Evolutionary conservation across 2,888 invertebrate species (phyloP), one percentile per base, ranked within the genome.

Genomic region (Nomada ruficornis): DNA sequence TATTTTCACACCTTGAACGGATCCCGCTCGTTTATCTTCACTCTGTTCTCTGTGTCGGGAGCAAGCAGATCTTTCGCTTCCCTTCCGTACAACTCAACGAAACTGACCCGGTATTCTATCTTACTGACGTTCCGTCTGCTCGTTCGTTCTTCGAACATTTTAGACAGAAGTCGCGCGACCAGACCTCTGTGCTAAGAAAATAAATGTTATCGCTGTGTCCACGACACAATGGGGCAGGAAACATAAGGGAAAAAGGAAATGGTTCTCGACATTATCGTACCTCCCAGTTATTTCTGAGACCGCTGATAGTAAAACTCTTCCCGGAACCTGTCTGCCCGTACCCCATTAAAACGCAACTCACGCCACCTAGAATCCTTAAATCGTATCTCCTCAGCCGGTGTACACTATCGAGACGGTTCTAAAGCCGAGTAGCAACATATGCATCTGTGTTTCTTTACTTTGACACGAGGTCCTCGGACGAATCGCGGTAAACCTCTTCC

Each of bases 281-380:
- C 80, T 89, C 86, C 86, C 89, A 91, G 59, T 86, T 87, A 72
- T 86, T 91, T 52, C 82, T 79, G 0, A 91, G 52, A 23, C 88
- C 88, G 9, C 78, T 77, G 5, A 83, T 74, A 0, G 91, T 90
- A 68, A 90, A 91, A 57, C 90, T 90, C 52, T 91, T 90, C 54
- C 90, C 94, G 23, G 93, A 91, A 42, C 94, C 94, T 0, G 94
- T 94, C 90, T 94, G 94, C 1, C 94, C 94, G 82, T 92, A 94
- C 63, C 92, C 89, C 63, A 93, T 85, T 65, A 94, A 88, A 23
- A 94, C 87, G 15, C 91, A 93, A 86, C 90, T 91, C 55, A 86
- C 88, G 0, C 94, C 94, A 36, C 89, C 89, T 82, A 94, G 83
- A 82, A 92, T 89, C 72, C 93, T 94, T 69, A 77, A 90, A 89